Conservation (phyloP, 2,113 vertebrate species). For the Siniperca knerii region DNA sequence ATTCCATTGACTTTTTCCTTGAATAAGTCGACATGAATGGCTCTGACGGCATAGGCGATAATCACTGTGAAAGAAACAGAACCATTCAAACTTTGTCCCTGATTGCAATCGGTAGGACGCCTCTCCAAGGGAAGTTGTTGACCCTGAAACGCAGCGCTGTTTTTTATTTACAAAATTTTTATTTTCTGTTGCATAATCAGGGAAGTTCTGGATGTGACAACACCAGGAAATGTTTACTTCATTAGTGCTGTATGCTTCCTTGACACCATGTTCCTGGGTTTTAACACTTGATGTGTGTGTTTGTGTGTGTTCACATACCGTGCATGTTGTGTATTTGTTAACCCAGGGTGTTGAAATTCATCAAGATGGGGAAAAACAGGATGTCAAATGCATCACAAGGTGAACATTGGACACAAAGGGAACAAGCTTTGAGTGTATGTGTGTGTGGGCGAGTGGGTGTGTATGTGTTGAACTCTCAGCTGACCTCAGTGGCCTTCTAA, state of each 20-base stretch:
- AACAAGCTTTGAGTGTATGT: not conserved
- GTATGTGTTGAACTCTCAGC: slow-evolving; percentile 47
- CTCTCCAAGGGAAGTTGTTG: slow-evolving; percentile 12
- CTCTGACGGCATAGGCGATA: not conserved
- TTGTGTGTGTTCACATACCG: not conserved
- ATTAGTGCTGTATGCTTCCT: slow-evolving; percentile 19
- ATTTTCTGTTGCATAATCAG: slow-evolving; percentile 35
- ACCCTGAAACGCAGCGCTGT: not conserved
- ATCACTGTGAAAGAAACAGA: not conserved
- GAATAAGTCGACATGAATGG: slow-evolving; percentile 32
- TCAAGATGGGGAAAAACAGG: slow-evolving; percentile 44
- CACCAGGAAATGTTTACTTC: slow-evolving; percentile 61
- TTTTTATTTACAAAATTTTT: slow-evolving; percentile 1
- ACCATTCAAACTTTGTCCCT: slow-evolving; percentile 22
- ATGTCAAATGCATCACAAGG: slow-evolving; percentile 25
- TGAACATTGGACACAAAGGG: slow-evolving; percentile 26
- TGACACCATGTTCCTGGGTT: slow-evolving; percentile 31
- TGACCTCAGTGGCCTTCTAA: slow-evolving; percentile 56
- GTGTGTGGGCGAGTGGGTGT: slow-evolving; percentile 14
- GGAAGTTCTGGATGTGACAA: slow-evolving; percentile 16
- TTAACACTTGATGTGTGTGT: not conserved
- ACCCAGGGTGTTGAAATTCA: slow-evolving; percentile 23
- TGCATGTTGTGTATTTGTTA: slow-evolving; percentile 24
- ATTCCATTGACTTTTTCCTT: slow-evolving; percentile 45
- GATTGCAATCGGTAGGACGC: not conserved